Base-by-base conservation (phyloP, 2,888 invertebrate species). In the Drosophila testacea region DNA sequence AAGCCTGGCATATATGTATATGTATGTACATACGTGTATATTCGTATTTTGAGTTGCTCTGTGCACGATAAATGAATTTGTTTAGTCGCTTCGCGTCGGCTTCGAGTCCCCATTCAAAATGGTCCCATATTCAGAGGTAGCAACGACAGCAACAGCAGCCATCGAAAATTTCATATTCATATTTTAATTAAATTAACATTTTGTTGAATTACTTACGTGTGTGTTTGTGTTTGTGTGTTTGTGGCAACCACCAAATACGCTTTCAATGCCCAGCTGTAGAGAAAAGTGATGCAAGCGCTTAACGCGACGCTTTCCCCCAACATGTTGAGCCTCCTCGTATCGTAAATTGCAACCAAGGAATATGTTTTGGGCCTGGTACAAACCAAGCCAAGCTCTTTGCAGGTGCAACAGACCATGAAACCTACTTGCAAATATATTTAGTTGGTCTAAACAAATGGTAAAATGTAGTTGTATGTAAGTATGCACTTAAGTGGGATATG, bases 141-240 rank as follows among this genome's bases (percentile, higher is more conserved):
- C 46, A 46, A 38, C n/a, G 10, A 22, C 30, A 30, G 22, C 22
- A 22, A 51, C 56, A 51, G 73, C 76, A 72, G 68, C 61, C 69
- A 71, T 68, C 67, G 50, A 68, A 79, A 79, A 85, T 83, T 74
- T 80, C 68, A 62, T 83, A 88, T 85, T 86, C 83, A 88, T 77
- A 83, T 77, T 83, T 83, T 85, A 83, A 85, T 83, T 83, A 83
- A 88, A 88, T 83, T 83, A 83, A 88, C 83, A 88, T 85, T 88
- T 85, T 80, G 80, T 56, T 86, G 81, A 86, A 82, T 73, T 85
- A 79, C 88, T 72, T 81, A 71, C 61, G 52, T 69, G 30, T 44
- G 30, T 4, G 42, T 11, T 4, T 66, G 71, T 55, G 41, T 28
- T 32, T 59, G 57, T 66, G 77, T 50, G 46, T 34, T 30, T 57